These are phyloP conservation scores for Danaus chrysippus DNA, from an alignment of 2,888 invertebrate genomes.

Conservation along the genomic window DNA sequence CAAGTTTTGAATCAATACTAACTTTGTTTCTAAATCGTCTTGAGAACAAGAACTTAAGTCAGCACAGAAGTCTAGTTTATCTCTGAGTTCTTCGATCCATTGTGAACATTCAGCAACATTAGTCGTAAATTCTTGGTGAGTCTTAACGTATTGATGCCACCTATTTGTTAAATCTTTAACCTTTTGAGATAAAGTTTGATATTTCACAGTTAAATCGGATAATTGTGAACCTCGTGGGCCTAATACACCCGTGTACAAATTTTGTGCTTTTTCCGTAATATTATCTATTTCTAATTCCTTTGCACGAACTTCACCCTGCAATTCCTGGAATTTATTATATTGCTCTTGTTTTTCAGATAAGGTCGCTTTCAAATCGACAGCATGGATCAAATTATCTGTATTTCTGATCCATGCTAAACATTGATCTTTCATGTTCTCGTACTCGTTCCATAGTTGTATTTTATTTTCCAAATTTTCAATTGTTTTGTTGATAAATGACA, in stretches of 20 bases:
- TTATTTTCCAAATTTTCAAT: conserved; percentile 90
- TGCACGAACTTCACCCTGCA: conserved; percentile 93
- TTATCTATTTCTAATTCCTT: conserved; percentile 96
- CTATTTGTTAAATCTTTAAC: conserved; percentile 94
- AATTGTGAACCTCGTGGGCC: conserved; percentile 89
- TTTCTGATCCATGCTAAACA: conserved; percentile 93
- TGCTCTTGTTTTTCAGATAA: conserved; percentile 91
- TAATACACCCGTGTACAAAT: conserved; percentile 85
- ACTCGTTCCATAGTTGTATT: conserved; percentile 94
- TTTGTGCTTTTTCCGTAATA: conserved; percentile 94
- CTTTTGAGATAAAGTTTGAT: conserved; percentile 92
- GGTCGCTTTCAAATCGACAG: conserved; percentile 90
- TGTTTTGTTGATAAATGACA: conserved; percentile 86
- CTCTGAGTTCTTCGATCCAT: conserved; percentile 90
- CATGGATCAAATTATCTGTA: conserved; percentile 91
- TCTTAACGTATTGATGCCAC: conserved; percentile 94
- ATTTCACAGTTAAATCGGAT: conserved; percentile 94
- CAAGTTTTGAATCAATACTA: conserved; percentile 91
- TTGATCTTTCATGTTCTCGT: conserved; percentile 91
- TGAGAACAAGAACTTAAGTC: conserved; percentile 89
- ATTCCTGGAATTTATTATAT: conserved; percentile 85
- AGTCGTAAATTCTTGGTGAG: conserved; percentile 92
- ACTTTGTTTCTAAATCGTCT: conserved; percentile 90
- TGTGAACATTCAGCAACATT: conserved; percentile 87
- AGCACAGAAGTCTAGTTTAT: conserved; percentile 92